Conservation (phyloP, 92 coral and sea anemone species). For the Scolanthus callimorphus region DNA sequence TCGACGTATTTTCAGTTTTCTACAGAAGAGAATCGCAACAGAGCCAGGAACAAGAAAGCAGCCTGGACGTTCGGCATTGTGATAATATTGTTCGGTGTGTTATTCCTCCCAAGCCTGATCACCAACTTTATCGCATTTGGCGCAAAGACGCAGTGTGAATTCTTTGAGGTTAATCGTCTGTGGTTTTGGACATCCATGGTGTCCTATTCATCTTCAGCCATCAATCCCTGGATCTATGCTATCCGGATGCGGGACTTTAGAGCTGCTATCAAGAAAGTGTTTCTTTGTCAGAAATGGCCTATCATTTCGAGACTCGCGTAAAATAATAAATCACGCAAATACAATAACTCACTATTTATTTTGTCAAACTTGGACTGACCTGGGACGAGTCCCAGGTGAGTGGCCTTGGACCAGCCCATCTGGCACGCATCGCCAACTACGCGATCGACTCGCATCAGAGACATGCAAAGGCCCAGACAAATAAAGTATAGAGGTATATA, state of each 20-base stretch:
- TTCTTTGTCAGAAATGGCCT: too few species aligned
- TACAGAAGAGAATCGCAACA: conserved; percentile 2
- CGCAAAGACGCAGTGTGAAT: conserved; percentile 20
- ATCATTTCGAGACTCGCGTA: too few species aligned
- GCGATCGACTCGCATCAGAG: too few species aligned
- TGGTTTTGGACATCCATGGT: conserved; percentile 22
- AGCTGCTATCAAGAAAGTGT: conserved; percentile 10
- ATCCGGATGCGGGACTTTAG: conserved; percentile 26
- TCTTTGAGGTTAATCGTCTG: conserved; percentile 12
- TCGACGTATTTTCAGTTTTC: too few species aligned
- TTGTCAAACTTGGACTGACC: too few species aligned
- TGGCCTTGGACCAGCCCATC: too few species aligned
- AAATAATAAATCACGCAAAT: too few species aligned
- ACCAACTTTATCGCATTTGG: conserved; percentile 9
- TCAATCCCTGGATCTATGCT: conserved; percentile 37
- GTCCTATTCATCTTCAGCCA: conserved; percentile 19
- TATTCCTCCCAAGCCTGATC: conserved; percentile 9
- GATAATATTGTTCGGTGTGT: conserved; percentile 1
- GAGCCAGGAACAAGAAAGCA: conserved; percentile 15
- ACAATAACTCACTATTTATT: too few species aligned
- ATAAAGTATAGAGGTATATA: too few species aligned
- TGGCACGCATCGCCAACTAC: too few species aligned
- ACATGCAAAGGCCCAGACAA: too few species aligned
- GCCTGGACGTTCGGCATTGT: conserved; percentile 20
- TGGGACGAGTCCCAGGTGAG: too few species aligned